Evolutionary conservation across 2,888 invertebrate genomes (phyloP).

Genomic region (Apamea monoglypha): DNA sequence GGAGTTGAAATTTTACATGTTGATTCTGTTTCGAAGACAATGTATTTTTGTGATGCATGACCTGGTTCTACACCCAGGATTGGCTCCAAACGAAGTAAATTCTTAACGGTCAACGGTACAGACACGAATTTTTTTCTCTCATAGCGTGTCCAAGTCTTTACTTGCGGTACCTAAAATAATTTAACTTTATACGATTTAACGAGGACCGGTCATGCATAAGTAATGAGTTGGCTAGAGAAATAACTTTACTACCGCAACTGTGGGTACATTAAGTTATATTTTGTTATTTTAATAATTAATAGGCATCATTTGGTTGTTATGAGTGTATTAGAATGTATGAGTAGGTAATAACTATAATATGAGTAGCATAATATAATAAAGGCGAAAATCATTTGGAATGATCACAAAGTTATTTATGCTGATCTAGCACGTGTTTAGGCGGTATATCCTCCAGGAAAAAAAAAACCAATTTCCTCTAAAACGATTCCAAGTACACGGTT

Average conservation of each 20-base stretch:
- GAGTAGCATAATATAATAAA: too few relatives aligned
- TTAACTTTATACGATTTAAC: slow-evolving; percentile 57
- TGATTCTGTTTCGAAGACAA: not conserved
- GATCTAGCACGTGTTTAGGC: too few relatives aligned
- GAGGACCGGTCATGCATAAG: slow-evolving; percentile 45
- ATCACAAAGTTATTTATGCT: too few relatives aligned
- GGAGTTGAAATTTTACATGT: too few relatives aligned
- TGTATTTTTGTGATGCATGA: too few relatives aligned
- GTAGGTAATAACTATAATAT: too few relatives aligned
- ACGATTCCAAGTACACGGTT: too few relatives aligned
- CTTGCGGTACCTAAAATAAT: slow-evolving; percentile 50
- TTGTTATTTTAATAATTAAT: slow-evolving; percentile 2
- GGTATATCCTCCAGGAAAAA: too few relatives aligned
- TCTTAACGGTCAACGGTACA: not conserved
- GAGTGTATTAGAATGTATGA: not conserved
- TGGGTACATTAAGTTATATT: not conserved
- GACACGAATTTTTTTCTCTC: not conserved
- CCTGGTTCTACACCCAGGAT: not conserved
- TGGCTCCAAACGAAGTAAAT: not conserved
- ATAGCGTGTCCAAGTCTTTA: slow-evolving; percentile 19
- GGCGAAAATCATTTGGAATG: too few relatives aligned
- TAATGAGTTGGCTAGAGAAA: slow-evolving; percentile 37
- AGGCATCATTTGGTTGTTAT: not conserved
- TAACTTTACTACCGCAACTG: slow-evolving; percentile 24
- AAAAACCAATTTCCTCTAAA: too few relatives aligned